Base-by-base conservation (phyloP, 2,797 vertebrate species). In the Amazona ochrocephala region DNA sequence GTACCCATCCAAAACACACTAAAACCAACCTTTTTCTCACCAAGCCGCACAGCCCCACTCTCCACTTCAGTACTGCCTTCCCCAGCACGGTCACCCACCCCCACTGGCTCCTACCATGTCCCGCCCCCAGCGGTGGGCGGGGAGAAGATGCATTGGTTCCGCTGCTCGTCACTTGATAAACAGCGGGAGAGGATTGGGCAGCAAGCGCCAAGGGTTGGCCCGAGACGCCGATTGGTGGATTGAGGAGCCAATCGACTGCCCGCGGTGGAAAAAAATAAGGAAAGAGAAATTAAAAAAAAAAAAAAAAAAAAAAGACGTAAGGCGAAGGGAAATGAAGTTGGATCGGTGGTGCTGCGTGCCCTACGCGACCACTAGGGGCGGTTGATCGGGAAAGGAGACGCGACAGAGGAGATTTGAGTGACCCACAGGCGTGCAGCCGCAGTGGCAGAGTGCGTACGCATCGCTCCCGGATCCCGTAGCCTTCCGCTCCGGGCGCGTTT, bases 381-480 rank as follows among this genome's bases (percentile, higher is more conserved):
- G 68, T 73, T 73, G 73, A 39, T 24, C 54, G 41, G 9, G 41
- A 45, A 12, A 14, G 13, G 30, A 15, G 44, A 30, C 2, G 27
- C 3, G 6, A n/a, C 21, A 47, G 42, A 12, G 32, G 24, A 34
- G 53, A 65, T 67, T 90, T 47, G 72, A 11, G 30, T 84, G 78
- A 37, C 19, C 19, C 29, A 65, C 61, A 67, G 27, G 23, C 10
- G 48, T 85, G 58, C 67, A 58, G 13, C 10, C 51, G 61, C 39
- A 23, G 6, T 54, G 39, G 10, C 3, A 5, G 7, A 2, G 10
- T 2, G 6, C 11, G 11, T 29, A 45, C 44, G 13, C 10, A 12
- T 30, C 20, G 26, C 21, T 71, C 23, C 13, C 24, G 48, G 48
- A 48, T 48, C 48, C 48, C 48, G 64, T 72, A 47, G 14, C 76